Evolutionary conservation across 1,140 invertebrate genomes (phyloP), one percentile per base, ranked within the genome.

Genomic region (Eupristina koningsbergeri): DNA sequence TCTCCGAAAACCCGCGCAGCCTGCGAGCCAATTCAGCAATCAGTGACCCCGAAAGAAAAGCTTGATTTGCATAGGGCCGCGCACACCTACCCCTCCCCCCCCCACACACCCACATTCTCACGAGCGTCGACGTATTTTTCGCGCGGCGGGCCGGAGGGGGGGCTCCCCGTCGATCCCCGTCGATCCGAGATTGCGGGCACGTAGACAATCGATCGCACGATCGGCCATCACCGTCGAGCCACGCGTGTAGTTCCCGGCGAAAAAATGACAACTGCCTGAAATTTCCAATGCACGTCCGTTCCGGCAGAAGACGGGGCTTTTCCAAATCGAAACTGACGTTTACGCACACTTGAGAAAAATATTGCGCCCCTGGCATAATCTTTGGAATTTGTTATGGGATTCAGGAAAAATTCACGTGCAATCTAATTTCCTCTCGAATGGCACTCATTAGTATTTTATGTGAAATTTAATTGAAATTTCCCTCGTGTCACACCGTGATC

Each of bases 31-130:
- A 74, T 74, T 31, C 31, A 50, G 45, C n/a, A 74, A 74, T 74
- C 22, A 41, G 67, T 22, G 26, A 41, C 41, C 22, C 39, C 36
- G 39, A 41, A 41, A 41, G 82, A 84, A 87, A 71, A 84, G 64
- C 69, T 61, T 84, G 47, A 84, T 87, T 86, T 88, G 85, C 86
- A 86, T 86, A 69, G 82, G 86, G 83, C 86, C 88, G 81, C 78
- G 85, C 83, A 87, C 53, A 83, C n/a, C n/a, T n/a, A n/a, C n/a
- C n/a, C n/a, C n/a, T n/a, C n/a, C n/a, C n/a, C n/a, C n/a, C n/a
- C n/a, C n/a, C n/a, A n/a, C n/a, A n/a, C n/a, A n/a, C n/a, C n/a
- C n/a, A n/a, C n/a, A n/a, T n/a, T n/a, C n/a, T n/a, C n/a, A n/a
- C n/a, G n/a, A n/a, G n/a, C n/a, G n/a, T n/a, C n/a, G n/a, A n/a